phyloP scores from a whole-genome alignment of 2,797 vertebrate species.

The Petrocephalus schoutedeni region DNA sequence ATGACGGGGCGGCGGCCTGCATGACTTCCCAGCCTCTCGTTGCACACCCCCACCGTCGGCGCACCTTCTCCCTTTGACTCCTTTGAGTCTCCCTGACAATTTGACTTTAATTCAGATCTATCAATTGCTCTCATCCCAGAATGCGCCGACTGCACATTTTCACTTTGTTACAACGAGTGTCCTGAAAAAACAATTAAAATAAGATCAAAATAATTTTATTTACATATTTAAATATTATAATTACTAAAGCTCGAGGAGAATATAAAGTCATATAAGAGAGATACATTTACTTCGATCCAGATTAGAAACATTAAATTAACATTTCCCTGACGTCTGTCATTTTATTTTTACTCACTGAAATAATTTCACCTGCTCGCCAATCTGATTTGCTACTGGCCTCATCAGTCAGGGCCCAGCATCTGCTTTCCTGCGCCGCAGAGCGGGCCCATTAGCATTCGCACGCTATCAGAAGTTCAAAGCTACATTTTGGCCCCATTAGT shows the following conservation, averaged over 20 bases:
- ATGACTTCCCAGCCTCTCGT: constrained; percentile 19
- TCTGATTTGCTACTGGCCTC: neutral
- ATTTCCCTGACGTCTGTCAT: neutral
- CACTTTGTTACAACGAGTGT: neutral
- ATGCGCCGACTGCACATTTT: neutral
- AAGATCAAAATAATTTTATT: neutral
- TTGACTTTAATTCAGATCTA: neutral
- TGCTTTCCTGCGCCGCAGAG: neutral
- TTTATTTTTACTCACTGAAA: neutral
- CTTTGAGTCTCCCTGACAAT: neutral
- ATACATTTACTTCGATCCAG: neutral
- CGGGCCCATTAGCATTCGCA: neutral
- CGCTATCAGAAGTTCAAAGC: neutral
- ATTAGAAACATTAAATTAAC: neutral
- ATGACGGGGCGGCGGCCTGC: neutral
- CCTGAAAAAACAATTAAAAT: neutral
- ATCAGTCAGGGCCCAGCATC: neutral
- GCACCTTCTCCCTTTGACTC: neutral
- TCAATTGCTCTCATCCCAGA: neutral
- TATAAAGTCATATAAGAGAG: neutral
- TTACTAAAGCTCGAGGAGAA: neutral
- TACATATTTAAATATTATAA: neutral
- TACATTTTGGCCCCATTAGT: neutral
- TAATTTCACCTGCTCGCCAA: neutral
- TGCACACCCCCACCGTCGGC: neutral